phyloP scores from a whole-genome alignment of 2,113 vertebrate species.

The Oryzias woworae region DNA sequence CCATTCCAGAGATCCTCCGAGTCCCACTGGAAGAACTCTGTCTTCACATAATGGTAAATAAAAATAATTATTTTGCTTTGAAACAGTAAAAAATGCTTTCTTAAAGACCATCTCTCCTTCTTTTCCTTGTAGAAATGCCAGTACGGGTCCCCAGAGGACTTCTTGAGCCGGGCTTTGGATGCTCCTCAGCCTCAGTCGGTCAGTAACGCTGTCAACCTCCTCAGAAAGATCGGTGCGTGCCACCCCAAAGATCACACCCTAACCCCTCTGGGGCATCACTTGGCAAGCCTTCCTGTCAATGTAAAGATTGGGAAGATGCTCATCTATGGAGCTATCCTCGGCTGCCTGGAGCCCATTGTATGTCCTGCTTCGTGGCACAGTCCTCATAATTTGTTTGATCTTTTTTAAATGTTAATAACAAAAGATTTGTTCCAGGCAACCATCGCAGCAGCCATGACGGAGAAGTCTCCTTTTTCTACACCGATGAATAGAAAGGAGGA shows the following conservation, averaged over 20 bases:
- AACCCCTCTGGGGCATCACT: slow-evolving; percentile 93
- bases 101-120: not conserved
- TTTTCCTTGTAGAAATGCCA: slow-evolving; percentile 87
- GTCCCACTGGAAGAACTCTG: slow-evolving; percentile 97
- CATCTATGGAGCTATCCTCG: slow-evolving; percentile 94
- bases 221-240: slow-evolving; percentile 93
- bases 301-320: slow-evolving; percentile 99
- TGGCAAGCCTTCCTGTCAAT: slow-evolving; percentile 92
- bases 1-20: slow-evolving; percentile 93
- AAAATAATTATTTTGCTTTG: not conserved
- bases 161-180: slow-evolving; percentile 89
- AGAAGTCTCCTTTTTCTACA: slow-evolving; percentile 95
- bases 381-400: not conserved
- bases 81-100: not conserved
- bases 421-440: slow-evolving; percentile 81
- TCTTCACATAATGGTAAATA: slow-evolving; percentile 94
- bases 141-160: slow-evolving; percentile 93
- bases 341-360: slow-evolving; percentile 94
- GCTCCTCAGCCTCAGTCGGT: slow-evolving; percentile 92
- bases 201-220: slow-evolving; percentile 89
- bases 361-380: slow-evolving; percentile 44
- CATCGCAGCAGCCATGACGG: slow-evolving; percentile 94
- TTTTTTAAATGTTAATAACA: not conserved
- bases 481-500: slow-evolving; percentile 94
- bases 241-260: slow-evolving; percentile 80